A percentile compares a stretch with the other conserved stretches of the same genome.
Evolutionary conservation across 2,797 vertebrate species (phyloP).

Genomic region (Oceanodroma leucorhoa): DNA sequence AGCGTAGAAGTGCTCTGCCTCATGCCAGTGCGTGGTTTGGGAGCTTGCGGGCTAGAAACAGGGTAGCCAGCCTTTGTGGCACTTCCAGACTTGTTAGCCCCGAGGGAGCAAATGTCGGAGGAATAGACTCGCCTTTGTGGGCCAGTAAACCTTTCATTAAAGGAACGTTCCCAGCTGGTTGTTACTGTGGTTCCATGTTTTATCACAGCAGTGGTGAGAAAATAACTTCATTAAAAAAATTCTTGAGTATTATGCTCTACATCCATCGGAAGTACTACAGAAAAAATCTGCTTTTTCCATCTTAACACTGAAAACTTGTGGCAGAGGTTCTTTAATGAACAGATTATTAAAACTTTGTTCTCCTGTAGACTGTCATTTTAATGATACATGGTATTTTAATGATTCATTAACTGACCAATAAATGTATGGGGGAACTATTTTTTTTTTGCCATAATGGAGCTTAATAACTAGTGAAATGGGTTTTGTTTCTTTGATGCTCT

Average conservation of each 20-base stretch:
- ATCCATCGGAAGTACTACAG: not conserved
- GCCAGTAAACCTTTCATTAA: not conserved
- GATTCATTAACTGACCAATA: not conserved
- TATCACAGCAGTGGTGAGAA: not conserved
- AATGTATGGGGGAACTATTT: not conserved
- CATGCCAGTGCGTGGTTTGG: rapidly evolving
- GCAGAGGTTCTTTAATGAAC: not conserved
- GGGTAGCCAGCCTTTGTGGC: not conserved
- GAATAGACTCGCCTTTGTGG: not conserved
- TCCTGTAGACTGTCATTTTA: not conserved
- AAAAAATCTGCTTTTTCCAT: not conserved
- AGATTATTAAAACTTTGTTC: not conserved
- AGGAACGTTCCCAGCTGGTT: not conserved
- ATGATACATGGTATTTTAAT: not conserved
- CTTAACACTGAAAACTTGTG: not conserved
- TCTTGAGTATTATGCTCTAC: not conserved
- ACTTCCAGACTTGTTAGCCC: not conserved
- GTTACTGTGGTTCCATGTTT: not conserved
- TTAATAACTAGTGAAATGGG: not conserved
- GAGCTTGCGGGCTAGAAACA: not conserved
- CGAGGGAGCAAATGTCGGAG: too few species aligned
- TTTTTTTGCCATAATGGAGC: not conserved
- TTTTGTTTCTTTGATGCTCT: not conserved
- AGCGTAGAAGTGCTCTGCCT: not conserved
- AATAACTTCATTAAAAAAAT: not conserved